phyloP scores from a whole-genome alignment of 2,888 invertebrate species.

The Schrankia costaestrigalis region DNA sequence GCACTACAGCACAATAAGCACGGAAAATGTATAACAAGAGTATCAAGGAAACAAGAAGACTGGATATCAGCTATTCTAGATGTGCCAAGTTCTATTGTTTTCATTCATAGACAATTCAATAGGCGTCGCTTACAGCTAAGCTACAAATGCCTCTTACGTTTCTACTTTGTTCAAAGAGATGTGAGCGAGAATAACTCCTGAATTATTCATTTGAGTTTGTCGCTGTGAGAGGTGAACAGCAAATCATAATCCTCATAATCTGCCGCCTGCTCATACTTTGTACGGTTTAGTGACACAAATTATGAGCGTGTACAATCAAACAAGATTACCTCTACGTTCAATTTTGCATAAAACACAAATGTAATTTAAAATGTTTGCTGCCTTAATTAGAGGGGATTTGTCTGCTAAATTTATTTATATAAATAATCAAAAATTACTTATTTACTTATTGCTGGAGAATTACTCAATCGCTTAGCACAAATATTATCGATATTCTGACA shows the following conservation, averaged over 20 bases:
- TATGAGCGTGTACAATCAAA: constrained; percentile 18
- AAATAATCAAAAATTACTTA: too few relatives aligned
- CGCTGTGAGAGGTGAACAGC: constrained; percentile 22
- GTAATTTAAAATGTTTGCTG: not conserved
- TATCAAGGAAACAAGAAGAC: constrained; percentile 26
- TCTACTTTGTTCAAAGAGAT: constrained; percentile 29
- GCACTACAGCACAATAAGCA: constrained; percentile 17
- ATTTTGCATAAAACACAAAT: not conserved
- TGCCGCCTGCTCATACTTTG: constrained; percentile 18
- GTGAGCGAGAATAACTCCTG: constrained; percentile 20
- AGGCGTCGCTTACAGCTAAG: constrained; percentile 22
- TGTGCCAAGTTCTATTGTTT: constrained; percentile 41
- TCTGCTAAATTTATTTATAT: not conserved
- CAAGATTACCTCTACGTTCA: constrained; percentile 1
- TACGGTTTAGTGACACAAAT: constrained; percentile 26
- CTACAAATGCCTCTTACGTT: constrained; percentile 31
- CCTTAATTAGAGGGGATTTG: not conserved
- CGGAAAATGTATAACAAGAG: constrained; percentile 16
- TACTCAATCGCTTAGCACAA: too few relatives aligned
- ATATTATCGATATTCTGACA: not conserved
- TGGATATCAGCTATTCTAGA: too few relatives aligned
- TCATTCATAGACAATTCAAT: constrained; percentile 34
- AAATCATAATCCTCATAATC: constrained; percentile 35
- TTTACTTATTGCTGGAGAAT: too few relatives aligned
- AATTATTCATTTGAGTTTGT: constrained; percentile 35